Percentiles rank a stretch among this genome's conserved stretches.
Evolutionary conservation across 2,113 vertebrate genomes (phyloP).

Genomic region (Datnioides undecimradiatus): DNA sequence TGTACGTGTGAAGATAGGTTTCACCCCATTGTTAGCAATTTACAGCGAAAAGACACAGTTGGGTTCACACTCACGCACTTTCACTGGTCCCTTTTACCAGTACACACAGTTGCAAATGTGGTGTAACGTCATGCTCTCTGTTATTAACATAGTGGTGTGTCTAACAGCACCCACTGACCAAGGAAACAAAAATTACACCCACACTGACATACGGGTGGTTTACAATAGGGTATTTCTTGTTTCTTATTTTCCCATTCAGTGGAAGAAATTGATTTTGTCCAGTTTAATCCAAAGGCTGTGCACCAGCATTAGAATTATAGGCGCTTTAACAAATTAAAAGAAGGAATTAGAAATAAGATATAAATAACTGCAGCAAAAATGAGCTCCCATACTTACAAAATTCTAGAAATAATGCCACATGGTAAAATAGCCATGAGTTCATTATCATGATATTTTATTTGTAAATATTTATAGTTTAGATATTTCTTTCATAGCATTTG

Average conservation of each 20-base stretch:
- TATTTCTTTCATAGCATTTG: conserved; percentile 7
- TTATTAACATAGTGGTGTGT: conserved; percentile 64
- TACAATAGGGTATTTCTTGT: not conserved
- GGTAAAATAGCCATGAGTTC: not conserved
- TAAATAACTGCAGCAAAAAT: not conserved
- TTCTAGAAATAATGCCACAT: not conserved
- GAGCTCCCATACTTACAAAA: no score
- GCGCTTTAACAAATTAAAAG: no score
- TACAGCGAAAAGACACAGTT: conserved; percentile 61
- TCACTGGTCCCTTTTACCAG: conserved; percentile 39
- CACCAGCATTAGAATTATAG: not conserved
- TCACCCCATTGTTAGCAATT: conserved; percentile 59
- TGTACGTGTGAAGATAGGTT: conserved; percentile 30
- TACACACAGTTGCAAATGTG: conserved; percentile 53
- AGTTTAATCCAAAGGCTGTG: not conserved
- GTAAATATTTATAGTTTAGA: not conserved
- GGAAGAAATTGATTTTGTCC: not conserved
- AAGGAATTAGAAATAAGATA: not conserved
- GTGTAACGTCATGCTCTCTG: conserved; percentile 59
- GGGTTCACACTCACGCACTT: conserved; percentile 50
- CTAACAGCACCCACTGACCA: conserved; percentile 51
- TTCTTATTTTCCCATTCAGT: conserved; percentile 26
- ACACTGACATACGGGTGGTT: conserved; percentile 40
- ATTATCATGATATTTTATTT: not conserved
- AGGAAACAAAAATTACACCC: conserved; percentile 38